phyloP scores from a whole-genome alignment of 2,888 invertebrate genomes.

The Eledona agricola region DNA sequence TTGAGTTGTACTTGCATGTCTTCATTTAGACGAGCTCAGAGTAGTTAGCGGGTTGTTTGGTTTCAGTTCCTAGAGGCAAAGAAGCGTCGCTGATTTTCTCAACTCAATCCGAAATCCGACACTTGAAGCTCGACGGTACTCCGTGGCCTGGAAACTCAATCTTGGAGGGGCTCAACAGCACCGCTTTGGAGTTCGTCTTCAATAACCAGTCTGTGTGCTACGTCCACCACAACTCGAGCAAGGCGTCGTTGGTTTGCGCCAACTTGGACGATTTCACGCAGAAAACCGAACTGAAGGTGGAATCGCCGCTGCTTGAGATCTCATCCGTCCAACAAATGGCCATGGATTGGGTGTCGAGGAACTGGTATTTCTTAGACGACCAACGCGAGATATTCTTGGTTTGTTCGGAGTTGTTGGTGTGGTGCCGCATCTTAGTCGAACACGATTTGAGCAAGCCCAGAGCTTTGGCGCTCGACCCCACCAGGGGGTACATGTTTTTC shows the following conservation, averaged over 20 bases:
- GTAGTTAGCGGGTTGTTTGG: too few species aligned
- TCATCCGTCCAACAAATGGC: constrained; percentile 77
- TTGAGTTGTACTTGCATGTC: too few species aligned
- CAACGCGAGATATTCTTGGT: constrained; percentile 51
- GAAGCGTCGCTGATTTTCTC: constrained; percentile 74
- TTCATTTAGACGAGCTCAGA: too few species aligned
- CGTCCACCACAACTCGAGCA: constrained; percentile 72
- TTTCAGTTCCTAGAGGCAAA: constrained; percentile 71
- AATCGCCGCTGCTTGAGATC: constrained; percentile 71
- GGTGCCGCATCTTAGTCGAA: constrained; percentile 77
- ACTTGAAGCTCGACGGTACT: constrained; percentile 68
- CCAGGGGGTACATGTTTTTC: constrained; percentile 78
- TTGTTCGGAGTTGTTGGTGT: constrained; percentile 64
- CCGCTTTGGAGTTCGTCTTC: constrained; percentile 73
- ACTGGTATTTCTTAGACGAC: constrained; percentile 82
- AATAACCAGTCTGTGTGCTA: constrained; percentile 76
- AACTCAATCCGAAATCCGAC: constrained; percentile 72
- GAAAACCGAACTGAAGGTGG: constrained; percentile 68
- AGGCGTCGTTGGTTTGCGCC: constrained; percentile 70
- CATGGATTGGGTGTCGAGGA: constrained; percentile 84
- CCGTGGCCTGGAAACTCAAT: constrained; percentile 60
- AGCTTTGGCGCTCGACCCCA: constrained; percentile 82
- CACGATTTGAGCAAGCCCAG: constrained; percentile 73
- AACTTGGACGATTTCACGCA: constrained; percentile 70
- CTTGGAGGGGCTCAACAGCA: constrained; percentile 60